Conservation (phyloP, 2,113 vertebrate species). For the Galbula dea region DNA sequence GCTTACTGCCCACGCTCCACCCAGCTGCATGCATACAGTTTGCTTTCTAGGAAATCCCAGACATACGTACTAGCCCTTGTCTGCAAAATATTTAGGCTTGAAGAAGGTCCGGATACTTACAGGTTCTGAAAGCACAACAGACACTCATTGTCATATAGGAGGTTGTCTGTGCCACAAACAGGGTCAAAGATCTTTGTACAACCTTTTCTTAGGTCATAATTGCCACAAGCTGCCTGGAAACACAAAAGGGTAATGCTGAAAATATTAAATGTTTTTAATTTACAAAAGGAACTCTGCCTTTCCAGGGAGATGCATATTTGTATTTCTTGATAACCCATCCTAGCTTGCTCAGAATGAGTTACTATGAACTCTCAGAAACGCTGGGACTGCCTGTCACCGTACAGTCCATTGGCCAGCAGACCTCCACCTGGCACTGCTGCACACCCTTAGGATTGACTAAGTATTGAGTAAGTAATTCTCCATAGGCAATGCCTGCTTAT, state of each 20-base stretch:
- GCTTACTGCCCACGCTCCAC: background rate
- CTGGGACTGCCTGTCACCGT: background rate
- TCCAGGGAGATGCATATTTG: background rate
- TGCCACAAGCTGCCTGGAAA: conserved; percentile 28
- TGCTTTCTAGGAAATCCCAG: conserved; percentile 46
- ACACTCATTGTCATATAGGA: conserved; percentile 80
- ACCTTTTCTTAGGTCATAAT: background rate
- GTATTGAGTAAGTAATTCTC: background rate
- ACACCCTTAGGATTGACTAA: background rate
- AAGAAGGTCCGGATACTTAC: conserved; percentile 19
- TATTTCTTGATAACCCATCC: background rate
- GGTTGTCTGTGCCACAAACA: conserved; percentile 77
- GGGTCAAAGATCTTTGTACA: conserved; percentile 75
- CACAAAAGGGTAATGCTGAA: background rate
- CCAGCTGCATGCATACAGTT: background rate
- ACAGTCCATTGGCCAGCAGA: background rate
- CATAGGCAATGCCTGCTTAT: background rate
- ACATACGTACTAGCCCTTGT: background rate
- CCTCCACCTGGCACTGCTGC: background rate
- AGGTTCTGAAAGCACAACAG: conserved; percentile 63
- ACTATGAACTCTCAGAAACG: background rate
- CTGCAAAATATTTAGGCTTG: background rate
- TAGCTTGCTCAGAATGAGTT: background rate
- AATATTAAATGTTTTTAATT: background rate
- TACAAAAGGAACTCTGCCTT: background rate